phyloP scores from a whole-genome alignment of 2,797 vertebrate species.

The Nothura maculosa region DNA sequence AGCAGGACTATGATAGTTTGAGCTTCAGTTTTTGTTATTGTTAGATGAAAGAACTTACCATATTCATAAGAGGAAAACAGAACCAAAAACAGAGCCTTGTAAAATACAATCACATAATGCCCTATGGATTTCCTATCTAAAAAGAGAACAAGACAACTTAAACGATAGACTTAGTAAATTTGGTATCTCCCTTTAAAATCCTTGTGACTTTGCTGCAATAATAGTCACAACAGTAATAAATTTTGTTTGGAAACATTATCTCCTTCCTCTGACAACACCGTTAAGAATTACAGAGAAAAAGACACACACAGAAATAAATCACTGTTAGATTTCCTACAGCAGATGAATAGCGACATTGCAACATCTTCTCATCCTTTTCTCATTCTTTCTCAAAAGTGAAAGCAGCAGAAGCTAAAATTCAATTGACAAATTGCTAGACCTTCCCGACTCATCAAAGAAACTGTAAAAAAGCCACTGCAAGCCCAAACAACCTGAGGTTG shows the following conservation, averaged over 20 bases:
- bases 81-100: not conserved
- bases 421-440: not conserved
- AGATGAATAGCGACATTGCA: not conserved
- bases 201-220: not conserved
- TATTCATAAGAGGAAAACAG: not conserved
- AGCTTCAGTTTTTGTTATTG: not conserved
- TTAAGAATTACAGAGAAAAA: not conserved
- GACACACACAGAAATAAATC: not conserved
- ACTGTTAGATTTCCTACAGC: not conserved
- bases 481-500: not conserved
- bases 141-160: not conserved
- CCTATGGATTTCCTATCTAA: not conserved
- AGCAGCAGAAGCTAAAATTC: not conserved
- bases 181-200: not conserved
- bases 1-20: not conserved
- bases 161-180: not conserved
- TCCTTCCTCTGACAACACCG: not conserved
- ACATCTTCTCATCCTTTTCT: not conserved
- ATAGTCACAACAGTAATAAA: not conserved
- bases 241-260: not conserved
- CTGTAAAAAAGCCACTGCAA: not conserved
- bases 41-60: not conserved
- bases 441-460: not conserved
- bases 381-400: constrained; percentile 10
- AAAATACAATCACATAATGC: not conserved